These are phyloP conservation scores for Porites cylindrica DNA, from an alignment of 92 coral and sea anemone species.

Conservation along the genomic window DNA sequence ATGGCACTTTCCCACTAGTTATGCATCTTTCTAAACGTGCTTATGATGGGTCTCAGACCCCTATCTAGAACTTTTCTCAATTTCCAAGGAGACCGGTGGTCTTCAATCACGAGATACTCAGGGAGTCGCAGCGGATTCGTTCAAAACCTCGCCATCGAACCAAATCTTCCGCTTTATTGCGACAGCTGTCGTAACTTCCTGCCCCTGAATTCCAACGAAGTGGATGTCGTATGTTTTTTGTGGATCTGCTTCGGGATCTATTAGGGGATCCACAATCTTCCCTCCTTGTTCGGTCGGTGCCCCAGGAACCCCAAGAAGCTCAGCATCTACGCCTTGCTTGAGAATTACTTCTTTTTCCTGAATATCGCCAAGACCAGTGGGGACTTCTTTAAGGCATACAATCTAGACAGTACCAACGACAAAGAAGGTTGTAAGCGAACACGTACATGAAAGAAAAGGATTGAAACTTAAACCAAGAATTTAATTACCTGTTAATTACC, in stretches of 20 bases:
- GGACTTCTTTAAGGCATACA: conserved; percentile 3
- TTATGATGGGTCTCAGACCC: no score
- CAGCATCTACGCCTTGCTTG: conserved; percentile 39
- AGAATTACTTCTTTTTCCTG: conserved; percentile 3
- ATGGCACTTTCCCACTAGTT: no score
- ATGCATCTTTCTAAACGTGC: no score
- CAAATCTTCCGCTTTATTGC: conserved; percentile 54
- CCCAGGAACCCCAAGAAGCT: conserved; percentile 30
- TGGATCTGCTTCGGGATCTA: background rate
- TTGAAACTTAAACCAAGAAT: no score
- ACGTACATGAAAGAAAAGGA: background rate
- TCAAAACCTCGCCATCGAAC: conserved; percentile 61
- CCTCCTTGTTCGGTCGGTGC: conserved; percentile 5
- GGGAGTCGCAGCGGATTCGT: background rate
- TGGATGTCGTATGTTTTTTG: conserved; percentile 5
- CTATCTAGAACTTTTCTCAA: no score
- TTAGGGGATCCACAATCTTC: conserved; percentile 54
- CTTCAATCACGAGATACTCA: no score
- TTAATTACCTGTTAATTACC: no score
- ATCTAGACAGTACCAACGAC: conserved; percentile 5
- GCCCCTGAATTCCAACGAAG: conserved; percentile 59
- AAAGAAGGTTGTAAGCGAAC: background rate
- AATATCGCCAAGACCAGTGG: background rate
- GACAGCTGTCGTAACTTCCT: conserved; percentile 36
- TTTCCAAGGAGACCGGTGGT: no score